Evolutionary conservation across 1,140 invertebrate genomes (phyloP).

Genomic region (Pteromalus puparum): DNA sequence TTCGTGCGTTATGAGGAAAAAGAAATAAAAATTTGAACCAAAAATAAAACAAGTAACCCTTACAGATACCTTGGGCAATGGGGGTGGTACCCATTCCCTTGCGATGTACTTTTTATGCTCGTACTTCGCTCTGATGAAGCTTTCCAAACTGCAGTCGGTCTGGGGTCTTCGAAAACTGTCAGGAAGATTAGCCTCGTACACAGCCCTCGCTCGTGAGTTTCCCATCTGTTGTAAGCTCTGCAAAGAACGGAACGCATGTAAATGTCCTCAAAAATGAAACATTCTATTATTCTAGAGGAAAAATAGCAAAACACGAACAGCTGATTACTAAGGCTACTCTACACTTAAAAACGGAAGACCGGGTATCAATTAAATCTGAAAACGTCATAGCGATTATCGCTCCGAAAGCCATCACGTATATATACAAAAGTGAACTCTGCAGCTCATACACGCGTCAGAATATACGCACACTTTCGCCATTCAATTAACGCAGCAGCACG

Average conservation of each 20-base stretch:
- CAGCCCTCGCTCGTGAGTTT: conserved; percentile 95
- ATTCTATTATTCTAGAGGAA: no score
- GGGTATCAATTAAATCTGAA: no score
- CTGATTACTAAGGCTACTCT: no score
- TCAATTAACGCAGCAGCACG: neutral
- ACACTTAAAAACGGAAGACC: no score
- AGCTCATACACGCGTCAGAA: no score
- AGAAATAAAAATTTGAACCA: conserved; percentile 23
- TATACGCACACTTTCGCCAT: neutral
- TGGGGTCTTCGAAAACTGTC: conserved; percentile 96
- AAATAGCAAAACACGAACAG: no score
- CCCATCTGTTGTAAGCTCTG: conserved; percentile 97
- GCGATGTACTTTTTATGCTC: conserved; percentile 99
- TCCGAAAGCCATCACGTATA: no score
- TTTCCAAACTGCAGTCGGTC: conserved; percentile 94
- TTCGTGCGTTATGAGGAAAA: neutral
- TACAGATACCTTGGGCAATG: conserved; percentile 86
- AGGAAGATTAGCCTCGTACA: conserved; percentile 97
- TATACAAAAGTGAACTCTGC: no score
- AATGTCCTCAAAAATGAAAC: no score
- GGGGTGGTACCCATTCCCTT: conserved; percentile 94
- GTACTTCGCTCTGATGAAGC: conserved; percentile 98
- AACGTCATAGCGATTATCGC: no score
- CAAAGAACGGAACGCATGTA: neutral
- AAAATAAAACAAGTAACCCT: conserved; percentile 50